Conservation (phyloP, 2,113 vertebrate species). For the Turdus rufiventris region DNA sequence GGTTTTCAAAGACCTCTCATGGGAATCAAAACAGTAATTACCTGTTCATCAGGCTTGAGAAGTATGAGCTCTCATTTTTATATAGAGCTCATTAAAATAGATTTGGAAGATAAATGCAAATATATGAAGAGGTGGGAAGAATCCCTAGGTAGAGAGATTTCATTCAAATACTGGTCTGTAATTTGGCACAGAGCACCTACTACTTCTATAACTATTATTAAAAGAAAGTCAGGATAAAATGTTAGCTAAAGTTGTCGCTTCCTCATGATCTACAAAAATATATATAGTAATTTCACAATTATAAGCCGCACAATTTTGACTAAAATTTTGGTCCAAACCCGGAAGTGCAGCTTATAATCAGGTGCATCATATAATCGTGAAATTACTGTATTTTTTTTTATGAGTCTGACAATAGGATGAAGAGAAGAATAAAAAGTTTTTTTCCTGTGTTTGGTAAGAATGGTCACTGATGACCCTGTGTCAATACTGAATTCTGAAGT, state of each 20-base stretch:
- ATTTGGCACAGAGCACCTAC: slow-evolving; percentile 32
- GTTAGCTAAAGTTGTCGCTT: neutral
- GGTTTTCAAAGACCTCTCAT: slow-evolving; percentile 61
- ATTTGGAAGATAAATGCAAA: slow-evolving; percentile 73
- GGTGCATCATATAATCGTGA: too few species aligned
- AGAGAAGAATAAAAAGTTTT: neutral
- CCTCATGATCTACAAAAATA: neutral
- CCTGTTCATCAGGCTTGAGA: slow-evolving; percentile 61
- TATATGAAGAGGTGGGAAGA: slow-evolving; percentile 67
- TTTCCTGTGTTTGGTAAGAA: neutral
- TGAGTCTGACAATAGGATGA: neutral
- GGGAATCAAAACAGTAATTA: slow-evolving; percentile 72
- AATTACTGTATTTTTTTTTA: neutral
- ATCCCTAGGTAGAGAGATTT: slow-evolving; percentile 67
- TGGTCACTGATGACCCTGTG: neutral
- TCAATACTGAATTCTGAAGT: neutral
- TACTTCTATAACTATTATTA: slow-evolving; percentile 2
- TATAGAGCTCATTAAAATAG: slow-evolving; percentile 71
- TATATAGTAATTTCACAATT: too few species aligned
- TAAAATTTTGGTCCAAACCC: too few species aligned
- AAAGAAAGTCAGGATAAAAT: slow-evolving; percentile 8
- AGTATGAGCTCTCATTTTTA: slow-evolving; percentile 68
- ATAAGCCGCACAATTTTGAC: too few species aligned
- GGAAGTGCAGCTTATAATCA: too few species aligned
- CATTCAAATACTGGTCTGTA: slow-evolving; percentile 53